Percentiles rank a stretch among this genome's conserved stretches.
These are phyloP conservation scores for Diachrysia chrysitis DNA, from an alignment of 2,888 invertebrate species.

Conservation along the genomic window DNA sequence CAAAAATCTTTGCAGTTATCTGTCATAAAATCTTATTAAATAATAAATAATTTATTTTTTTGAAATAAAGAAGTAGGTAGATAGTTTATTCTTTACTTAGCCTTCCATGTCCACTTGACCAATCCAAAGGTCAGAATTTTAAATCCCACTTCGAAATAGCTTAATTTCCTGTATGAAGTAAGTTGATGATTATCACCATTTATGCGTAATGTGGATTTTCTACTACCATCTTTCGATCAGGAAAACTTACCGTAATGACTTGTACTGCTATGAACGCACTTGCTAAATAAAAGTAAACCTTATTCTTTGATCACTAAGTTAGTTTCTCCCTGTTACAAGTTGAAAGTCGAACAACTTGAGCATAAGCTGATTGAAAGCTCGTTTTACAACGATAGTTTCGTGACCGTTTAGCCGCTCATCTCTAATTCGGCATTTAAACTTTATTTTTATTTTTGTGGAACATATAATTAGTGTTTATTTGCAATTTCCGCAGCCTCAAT, in stretches of 20 bases:
- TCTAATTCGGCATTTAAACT: conserved; percentile 78
- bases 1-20: too few relatives aligned
- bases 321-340: conserved; percentile 3
- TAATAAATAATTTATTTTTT: too few relatives aligned
- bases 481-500: conserved; percentile 64
- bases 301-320: conserved; percentile 37
- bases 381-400: conserved; percentile 73
- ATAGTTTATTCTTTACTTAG: too few relatives aligned
- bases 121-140: background rate
- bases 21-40: too few relatives aligned
- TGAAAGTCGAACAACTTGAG: conserved; percentile 48
- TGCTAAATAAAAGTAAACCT: conserved; percentile 5
- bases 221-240: conserved; percentile 5
- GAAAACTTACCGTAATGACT: conserved; percentile 16
- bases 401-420: conserved; percentile 78
- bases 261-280: background rate
- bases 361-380: conserved; percentile 79
- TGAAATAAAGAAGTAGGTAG: too few relatives aligned
- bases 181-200: conserved; percentile 1
- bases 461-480: conserved; percentile 73
- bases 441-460: conserved; percentile 63
- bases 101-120: too few relatives aligned
- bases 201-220: conserved; percentile 17
- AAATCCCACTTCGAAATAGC: background rate
- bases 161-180: background rate